Evolutionary conservation across 2,113 vertebrate species (phyloP).

Genomic region (Tragelaphus buxtoni): DNA sequence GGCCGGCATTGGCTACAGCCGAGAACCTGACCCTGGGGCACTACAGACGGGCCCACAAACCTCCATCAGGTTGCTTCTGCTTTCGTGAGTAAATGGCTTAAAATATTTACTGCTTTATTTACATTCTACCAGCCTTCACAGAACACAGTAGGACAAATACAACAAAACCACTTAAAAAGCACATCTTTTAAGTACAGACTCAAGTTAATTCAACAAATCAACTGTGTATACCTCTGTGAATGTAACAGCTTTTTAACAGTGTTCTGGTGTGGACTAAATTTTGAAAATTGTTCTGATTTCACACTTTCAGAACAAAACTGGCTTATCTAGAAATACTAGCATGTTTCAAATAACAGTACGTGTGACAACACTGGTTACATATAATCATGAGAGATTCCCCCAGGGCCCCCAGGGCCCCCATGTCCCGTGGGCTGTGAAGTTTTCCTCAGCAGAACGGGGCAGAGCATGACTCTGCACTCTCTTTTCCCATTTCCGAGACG

Average conservation of each 20-base stretch:
- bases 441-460: not conserved
- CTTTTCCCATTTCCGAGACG: not conserved
- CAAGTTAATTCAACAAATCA: not conserved
- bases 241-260: not conserved
- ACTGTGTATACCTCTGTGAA: not conserved
- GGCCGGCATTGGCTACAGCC: rapidly evolving
- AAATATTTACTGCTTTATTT: not conserved
- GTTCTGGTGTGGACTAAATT: not conserved
- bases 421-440: not conserved
- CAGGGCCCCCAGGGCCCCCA: not conserved
- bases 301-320: conserved; percentile 30
- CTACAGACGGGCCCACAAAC: rapidly evolving
- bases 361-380: not conserved
- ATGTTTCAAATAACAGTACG: not conserved
- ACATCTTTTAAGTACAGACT: not conserved
- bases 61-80: rapidly evolving
- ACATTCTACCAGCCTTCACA: not conserved
- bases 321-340: conserved; percentile 17
- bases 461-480: not conserved
- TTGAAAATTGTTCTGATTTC: not conserved
- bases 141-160: not conserved
- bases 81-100: not conserved
- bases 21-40: not conserved
- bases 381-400: not conserved
- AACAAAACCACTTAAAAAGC: not conserved